These are phyloP conservation scores for Hassar affinis DNA, from an alignment of 2,113 vertebrate species.

Conservation along the genomic window DNA sequence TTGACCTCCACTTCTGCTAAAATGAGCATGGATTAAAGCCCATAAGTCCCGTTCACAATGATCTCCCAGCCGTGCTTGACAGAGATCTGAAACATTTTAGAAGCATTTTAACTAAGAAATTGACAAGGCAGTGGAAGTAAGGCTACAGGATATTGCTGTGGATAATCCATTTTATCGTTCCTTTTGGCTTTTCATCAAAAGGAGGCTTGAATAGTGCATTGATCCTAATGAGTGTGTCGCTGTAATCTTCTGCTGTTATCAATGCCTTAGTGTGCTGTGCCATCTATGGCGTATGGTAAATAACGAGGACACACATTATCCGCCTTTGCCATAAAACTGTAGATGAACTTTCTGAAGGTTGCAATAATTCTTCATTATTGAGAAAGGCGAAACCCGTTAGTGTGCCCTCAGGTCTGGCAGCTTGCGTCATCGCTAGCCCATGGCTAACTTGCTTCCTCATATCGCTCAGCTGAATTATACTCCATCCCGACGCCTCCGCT, in stretches of 20 bases:
- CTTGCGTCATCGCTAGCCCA: slow-evolving; percentile 39
- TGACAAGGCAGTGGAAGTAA: neutral
- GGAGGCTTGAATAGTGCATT: neutral
- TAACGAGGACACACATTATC: slow-evolving; percentile 14
- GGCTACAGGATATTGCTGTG: neutral
- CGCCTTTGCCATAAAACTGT: slow-evolving; percentile 43
- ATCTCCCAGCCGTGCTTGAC: neutral
- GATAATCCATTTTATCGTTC: slow-evolving; percentile 4
- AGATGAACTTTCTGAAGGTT: slow-evolving; percentile 49
- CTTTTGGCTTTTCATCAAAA: slow-evolving; percentile 13
- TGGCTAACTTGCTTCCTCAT: slow-evolving; percentile 40
- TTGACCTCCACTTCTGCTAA: neutral
- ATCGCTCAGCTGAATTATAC: slow-evolving; percentile 28
- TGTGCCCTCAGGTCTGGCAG: slow-evolving; percentile 34
- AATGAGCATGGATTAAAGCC: neutral
- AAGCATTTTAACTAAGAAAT: neutral
- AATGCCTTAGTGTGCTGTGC: slow-evolving; percentile 21
- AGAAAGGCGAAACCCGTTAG: slow-evolving; percentile 41
- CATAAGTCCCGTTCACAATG: neutral
- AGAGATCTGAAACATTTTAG: neutral
- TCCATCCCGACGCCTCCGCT: slow-evolving; percentile 9
- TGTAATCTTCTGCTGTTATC: slow-evolving; percentile 5
- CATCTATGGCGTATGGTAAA: slow-evolving; percentile 17
- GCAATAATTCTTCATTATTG: slow-evolving; percentile 40
- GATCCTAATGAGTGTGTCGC: neutral